Evolutionary conservation across 2,797 vertebrate genomes (phyloP).

Genomic region (Megalops cyprinoides): DNA sequence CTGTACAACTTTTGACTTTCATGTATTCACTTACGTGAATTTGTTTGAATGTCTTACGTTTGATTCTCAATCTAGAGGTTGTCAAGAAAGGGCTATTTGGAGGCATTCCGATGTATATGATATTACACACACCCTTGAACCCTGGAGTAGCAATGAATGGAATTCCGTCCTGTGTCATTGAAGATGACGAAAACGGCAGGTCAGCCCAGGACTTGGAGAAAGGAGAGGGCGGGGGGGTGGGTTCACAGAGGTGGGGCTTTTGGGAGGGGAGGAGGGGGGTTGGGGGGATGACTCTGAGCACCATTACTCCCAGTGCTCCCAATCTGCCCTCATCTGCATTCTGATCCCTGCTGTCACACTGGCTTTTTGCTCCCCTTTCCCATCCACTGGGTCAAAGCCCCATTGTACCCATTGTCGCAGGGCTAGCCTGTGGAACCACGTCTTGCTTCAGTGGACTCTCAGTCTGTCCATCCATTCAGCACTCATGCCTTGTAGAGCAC

Average conservation of each 20-base stretch:
- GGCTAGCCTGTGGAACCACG: conserved; percentile 43
- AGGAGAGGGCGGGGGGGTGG: conserved; percentile 35
- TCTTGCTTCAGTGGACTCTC: conserved; percentile 47
- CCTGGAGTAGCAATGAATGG: conserved; percentile 44
- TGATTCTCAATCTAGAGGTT: background rate
- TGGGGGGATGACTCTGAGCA: conserved; percentile 55
- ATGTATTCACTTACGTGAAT: background rate
- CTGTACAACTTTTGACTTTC: background rate
- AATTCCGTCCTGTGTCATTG: conserved; percentile 47
- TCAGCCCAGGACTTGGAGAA: conserved; percentile 39
- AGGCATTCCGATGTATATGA: conserved; percentile 27
- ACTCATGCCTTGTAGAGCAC: conserved; percentile 33
- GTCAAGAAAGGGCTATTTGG: background rate
- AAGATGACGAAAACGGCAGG: conserved; percentile 46
- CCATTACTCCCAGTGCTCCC: conserved; percentile 52
- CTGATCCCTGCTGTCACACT: conserved; percentile 36
- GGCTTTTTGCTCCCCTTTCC: conserved; percentile 56
- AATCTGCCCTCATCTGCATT: conserved; percentile 49
- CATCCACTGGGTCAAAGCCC: conserved; percentile 57
- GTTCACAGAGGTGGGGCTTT: conserved; percentile 45
- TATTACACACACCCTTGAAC: conserved; percentile 21
- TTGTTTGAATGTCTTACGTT: background rate
- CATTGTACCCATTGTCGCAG: conserved; percentile 57
- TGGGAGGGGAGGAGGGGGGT: conserved; percentile 34
- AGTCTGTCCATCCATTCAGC: conserved; percentile 25